Evolutionary conservation across 1,140 invertebrate genomes (phyloP), one percentile per base, ranked within the genome.

Genomic region (Aricia agestis): DNA sequence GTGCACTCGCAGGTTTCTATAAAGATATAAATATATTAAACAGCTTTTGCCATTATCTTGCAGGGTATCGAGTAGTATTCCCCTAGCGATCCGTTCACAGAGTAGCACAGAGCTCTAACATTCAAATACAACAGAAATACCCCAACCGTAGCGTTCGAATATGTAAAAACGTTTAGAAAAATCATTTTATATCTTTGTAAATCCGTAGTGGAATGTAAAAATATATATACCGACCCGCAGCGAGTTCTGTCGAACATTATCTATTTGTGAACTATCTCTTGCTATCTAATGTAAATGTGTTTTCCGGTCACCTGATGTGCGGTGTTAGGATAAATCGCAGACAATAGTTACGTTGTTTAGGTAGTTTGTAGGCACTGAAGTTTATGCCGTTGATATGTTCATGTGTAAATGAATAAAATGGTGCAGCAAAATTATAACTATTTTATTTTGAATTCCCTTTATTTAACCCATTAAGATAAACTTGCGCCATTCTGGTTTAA

Each of bases 331-430:
- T 72, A 82, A 82, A 83, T 82, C 84, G 86, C 85, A 85, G 89
- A 89, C 89, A 91, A 91, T 91, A 91, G 89, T 83, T 87, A 89
- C 73, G 82, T 91, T 89, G 87, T 91, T 91, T 91, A 89, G 87
- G 85, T 91, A 91, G 87, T 91, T 77, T 71, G 85, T 91, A 89
- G 86, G 83, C 87, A 87, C 83, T 85, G 84, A 85, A 89, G 85
- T 91, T 91, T 91, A 91, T 89, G 89, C 85, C 81, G 89, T 91
- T 91, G 80, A 88, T 88, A 82, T 89, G 87, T 86, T 88, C 86
- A 82, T 90, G 82, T 90, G 84, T 80, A 80, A 78, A 79, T 86
- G 78, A 87, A 85, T 90, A 88, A 86, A 87, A 72, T 82, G 83
- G 80, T 83, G 78, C 85, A 87, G 77, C 77, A 82, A 82, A 78